Base-by-base conservation (phyloP, 2,888 invertebrate species). In the Acanthoscelides obtectus region DNA sequence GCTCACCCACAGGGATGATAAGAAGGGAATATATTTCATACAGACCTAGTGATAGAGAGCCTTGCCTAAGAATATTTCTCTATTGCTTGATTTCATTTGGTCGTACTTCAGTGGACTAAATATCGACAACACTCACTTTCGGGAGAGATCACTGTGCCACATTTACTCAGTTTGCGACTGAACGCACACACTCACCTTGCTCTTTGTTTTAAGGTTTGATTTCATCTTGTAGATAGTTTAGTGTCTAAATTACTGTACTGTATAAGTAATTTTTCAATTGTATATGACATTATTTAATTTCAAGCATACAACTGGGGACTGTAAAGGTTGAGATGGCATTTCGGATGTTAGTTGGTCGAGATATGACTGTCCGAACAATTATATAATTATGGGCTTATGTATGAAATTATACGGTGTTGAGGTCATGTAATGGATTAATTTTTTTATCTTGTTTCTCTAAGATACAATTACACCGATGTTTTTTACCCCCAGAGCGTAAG, bases 191-290 rank as follows among this genome's bases (percentile, higher is more conserved):
- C 17, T 12, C 17, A 6, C 17, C 8, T 6, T 12, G 6, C 1
- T 6, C 45, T 45, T 45, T 45, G 45, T 45, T 45, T 45, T 45
- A 45, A 45, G 45, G 17, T 45, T 45, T 45, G 45, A 45, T 45
- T 45, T 45, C 45, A 45, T 45, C 8, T 12, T 1, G 8, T 45
- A 17, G 45, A 45, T 17, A 45, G 45, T 12, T 12, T 45, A 45
- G 17, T 6, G 25, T 45, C 45, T 45, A 45, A 45, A 45, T 45
- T 45, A 45, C 12, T n/a, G 45, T 12, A 45, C 45, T 45, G 45
- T 45, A 65, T 21, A 64, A 45, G 71, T 70, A 76, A 76, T 76
- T 73, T 76, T 75, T 72, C 76, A 76, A 74, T 76, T 76, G 76
- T 71, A 70, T 68, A 45, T 45, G 45, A 45, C 8, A 73, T 75